A percentile compares a stretch with the other conserved stretches of the same genome.
Evolutionary conservation across 2,113 vertebrate genomes (phyloP).

Genomic region (Mormoops blainvillei): DNA sequence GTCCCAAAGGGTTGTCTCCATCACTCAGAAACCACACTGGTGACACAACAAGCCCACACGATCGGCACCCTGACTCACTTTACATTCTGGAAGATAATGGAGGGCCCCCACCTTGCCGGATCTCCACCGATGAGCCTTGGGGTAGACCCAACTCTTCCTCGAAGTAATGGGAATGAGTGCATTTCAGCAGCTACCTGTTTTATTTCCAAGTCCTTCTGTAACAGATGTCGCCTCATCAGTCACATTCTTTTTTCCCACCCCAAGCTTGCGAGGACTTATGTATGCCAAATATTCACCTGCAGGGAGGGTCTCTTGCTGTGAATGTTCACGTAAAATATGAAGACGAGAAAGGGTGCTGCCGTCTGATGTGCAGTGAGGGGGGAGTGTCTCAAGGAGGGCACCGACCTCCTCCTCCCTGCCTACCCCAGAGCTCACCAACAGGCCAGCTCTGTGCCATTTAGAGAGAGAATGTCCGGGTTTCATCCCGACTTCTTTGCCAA

Average conservation of each 20-base stretch:
- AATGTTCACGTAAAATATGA: background rate
- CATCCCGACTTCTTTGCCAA: background rate
- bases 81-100: background rate
- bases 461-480: background rate
- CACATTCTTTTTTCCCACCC: background rate
- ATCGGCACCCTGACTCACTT: background rate
- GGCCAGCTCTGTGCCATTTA: background rate
- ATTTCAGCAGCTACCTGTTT: background rate
- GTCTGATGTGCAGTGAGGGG: background rate
- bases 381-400: background rate
- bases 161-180: background rate
- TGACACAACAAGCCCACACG: background rate
- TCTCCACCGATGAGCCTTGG: background rate
- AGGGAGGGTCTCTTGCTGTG: background rate
- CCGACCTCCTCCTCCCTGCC: background rate
- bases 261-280: background rate
- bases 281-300: slow-evolving; percentile 28
- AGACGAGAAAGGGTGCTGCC: background rate
- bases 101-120: background rate
- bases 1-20: background rate
- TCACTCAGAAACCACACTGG: background rate
- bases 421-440: background rate
- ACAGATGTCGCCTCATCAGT: background rate
- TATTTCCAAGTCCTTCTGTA: background rate
- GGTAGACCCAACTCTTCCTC: background rate